Evolutionary conservation across 2,888 invertebrate species (phyloP), one percentile per base, ranked within the genome.

Genomic region (Orthonevra nobilis): DNA sequence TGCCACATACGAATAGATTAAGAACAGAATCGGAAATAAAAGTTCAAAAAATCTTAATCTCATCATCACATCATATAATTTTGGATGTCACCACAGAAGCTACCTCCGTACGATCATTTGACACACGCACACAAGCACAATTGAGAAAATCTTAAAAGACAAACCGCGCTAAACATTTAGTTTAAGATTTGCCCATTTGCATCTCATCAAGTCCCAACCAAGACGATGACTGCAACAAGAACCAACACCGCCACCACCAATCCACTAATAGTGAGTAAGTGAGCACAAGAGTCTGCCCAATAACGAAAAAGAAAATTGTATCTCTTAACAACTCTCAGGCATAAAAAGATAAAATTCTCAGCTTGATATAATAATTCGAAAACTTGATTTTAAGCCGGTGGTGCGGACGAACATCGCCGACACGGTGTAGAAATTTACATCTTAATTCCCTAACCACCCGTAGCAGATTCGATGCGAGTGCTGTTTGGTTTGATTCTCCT

Each of bases 41-140:
- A 85, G 85, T 68, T 85, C 82, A 83, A 85, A 86, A 84, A 86
- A n/a, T n/a, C 84, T 86, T 86, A 85, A 86, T 86, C 85, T 85
- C 86, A 86, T 87, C 86, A 86, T 86, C 87, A 86, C 86, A 86
- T 87, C 86, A 86, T 87, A 86, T 86, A 87, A 86, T 86, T 87
- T 84, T 83, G 82, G 79, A 82, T 86, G 86, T 87, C 86, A 87
- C 86, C 83, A 87, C 86, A 85, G 83, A 74, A 70, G 83, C 83
- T 82, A 83, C 83, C 81, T 63, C 63, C 20, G 54, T 66, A 73
- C 66, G 72, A 79, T 36, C 72, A 61, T 66, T 79, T 73, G 73
- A 79, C 61, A 56, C 63, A 50, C 54, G 3, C 3, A 46, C 26
- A 50, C 42, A 50, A 7, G 28, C 17, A n/a, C n/a, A n/a, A n/a